phyloP scores from a whole-genome alignment of 2,113 vertebrate species.

The Neodontobutis hainanensis region DNA sequence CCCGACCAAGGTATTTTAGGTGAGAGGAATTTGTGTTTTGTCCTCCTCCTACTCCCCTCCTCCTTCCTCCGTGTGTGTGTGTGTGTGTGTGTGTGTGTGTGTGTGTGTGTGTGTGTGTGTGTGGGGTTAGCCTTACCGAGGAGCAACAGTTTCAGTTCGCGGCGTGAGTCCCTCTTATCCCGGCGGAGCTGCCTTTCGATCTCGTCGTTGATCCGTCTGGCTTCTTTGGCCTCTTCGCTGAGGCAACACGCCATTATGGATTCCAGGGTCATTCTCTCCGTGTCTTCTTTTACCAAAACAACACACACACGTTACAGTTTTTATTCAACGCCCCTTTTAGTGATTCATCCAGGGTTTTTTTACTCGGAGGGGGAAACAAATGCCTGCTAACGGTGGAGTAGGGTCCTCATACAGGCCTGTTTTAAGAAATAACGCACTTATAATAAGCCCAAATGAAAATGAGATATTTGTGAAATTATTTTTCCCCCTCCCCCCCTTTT shows the following conservation, averaged over 20 bases:
- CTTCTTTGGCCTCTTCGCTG: conserved; percentile 95
- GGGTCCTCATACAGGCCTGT: conserved; percentile 55
- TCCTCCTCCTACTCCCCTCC: neutral
- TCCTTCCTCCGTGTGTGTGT: neutral
- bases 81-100: neutral
- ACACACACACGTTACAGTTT: conserved; percentile 30
- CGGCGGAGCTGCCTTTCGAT: conserved; percentile 93
- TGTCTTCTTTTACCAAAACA: neutral
- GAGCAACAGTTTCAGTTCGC: conserved; percentile 93
- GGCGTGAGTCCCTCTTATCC: conserved; percentile 89
- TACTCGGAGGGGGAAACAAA: neutral
- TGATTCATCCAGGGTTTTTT: conserved; percentile 56
- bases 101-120: neutral
- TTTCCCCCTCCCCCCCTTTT: conserved; percentile 31
- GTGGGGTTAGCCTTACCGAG: conserved; percentile 81
- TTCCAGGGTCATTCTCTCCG: conserved; percentile 83
- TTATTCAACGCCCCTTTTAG: conserved; percentile 17
- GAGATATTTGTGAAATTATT: conserved; percentile 45
- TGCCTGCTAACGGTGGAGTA: conserved; percentile 34
- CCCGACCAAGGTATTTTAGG: conserved; percentile 12
- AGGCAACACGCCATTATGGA: conserved; percentile 96
- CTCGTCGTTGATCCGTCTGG: conserved; percentile 93
- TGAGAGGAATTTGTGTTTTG: conserved; percentile 28
- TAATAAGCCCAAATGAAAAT: conserved; percentile 35
- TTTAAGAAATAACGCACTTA: conserved; percentile 41